phyloP scores from a whole-genome alignment of 1,140 invertebrate genomes.

The Pissodes strobi region DNA sequence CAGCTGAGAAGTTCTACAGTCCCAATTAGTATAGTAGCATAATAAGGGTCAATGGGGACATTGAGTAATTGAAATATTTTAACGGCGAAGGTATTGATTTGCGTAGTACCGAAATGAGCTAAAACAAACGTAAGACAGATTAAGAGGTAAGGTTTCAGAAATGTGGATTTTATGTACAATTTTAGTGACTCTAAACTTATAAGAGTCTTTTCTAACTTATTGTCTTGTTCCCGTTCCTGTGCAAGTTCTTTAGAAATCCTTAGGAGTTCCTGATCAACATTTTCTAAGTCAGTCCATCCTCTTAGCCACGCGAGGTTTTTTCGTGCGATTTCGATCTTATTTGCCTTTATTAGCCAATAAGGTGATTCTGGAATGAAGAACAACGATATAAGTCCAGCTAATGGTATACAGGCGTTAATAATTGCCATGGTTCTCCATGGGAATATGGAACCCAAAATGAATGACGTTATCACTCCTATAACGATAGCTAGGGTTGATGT shows the following conservation, averaged over 20 bases:
- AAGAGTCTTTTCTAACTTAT: constrained; percentile 22
- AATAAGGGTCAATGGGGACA: constrained; percentile 73
- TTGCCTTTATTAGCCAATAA: constrained; percentile 70
- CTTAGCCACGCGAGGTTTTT: constrained; percentile 67
- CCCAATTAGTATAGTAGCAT: constrained; percentile 71
- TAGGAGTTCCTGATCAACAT: constrained; percentile 63
- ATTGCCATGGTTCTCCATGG: constrained; percentile 72
- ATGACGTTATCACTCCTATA: constrained; percentile 70
- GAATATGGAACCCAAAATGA: constrained; percentile 70
- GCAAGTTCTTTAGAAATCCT: constrained; percentile 48
- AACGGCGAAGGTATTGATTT: constrained; percentile 73
- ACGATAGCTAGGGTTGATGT: constrained; percentile 74
- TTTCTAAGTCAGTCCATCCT: constrained; percentile 63
- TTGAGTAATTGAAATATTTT: constrained; percentile 71
- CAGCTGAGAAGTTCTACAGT: constrained; percentile 69
- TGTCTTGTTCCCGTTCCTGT: background rate
- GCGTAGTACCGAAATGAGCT: constrained; percentile 71
- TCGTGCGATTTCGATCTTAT: constrained; percentile 62
- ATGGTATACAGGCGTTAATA: constrained; percentile 68
- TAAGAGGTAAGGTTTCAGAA: constrained; percentile 67
- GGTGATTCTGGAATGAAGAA: constrained; percentile 77
- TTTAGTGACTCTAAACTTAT: constrained; percentile 48
- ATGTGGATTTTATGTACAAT: constrained; percentile 57
- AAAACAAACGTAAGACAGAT: constrained; percentile 71
- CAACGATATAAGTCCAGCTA: constrained; percentile 66